phyloP scores from a whole-genome alignment of 1,140 invertebrate species.

The Bombus confusus region DNA sequence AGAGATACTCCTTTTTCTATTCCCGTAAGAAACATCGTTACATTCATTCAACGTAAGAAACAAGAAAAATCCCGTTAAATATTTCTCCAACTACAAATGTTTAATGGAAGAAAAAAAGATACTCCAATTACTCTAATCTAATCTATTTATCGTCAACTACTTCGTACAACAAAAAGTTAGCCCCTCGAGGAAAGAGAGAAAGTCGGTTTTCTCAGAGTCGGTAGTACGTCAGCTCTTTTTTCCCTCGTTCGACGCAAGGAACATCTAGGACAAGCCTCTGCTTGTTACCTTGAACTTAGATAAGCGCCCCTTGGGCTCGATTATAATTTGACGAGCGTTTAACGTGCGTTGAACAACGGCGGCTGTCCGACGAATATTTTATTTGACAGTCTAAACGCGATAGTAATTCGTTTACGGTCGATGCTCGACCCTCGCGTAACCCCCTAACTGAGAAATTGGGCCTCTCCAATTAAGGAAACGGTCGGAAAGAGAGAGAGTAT shows the following conservation, averaged over 20 bases:
- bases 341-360: not conserved
- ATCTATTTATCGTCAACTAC: not conserved
- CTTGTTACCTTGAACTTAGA: constrained; percentile 43
- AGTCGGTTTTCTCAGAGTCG: not conserved
- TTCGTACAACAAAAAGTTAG: not conserved
- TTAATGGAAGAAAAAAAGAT: not conserved
- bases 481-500: constrained; percentile 27
- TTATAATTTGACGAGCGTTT: not conserved
- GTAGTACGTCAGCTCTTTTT: not conserved
- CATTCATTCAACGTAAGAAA: too few relatives aligned
- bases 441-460: constrained; percentile 72
- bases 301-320: constrained; percentile 12
- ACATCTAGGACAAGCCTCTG: not conserved
- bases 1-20: too few relatives aligned
- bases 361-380: constrained; percentile 29
- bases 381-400: constrained; percentile 37
- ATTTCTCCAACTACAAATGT: not conserved
- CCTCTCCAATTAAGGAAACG: constrained; percentile 67
- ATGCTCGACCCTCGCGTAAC: constrained; percentile 21
- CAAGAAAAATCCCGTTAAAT: too few relatives aligned
- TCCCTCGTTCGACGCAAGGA: too few relatives aligned
- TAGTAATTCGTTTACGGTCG: constrained; percentile 43
- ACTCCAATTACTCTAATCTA: not conserved
- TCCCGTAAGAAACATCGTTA: too few relatives aligned
- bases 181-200: not conserved